These are phyloP conservation scores for Pelosia muscerda DNA, from an alignment of 2,888 invertebrate species.

Conservation along the genomic window DNA sequence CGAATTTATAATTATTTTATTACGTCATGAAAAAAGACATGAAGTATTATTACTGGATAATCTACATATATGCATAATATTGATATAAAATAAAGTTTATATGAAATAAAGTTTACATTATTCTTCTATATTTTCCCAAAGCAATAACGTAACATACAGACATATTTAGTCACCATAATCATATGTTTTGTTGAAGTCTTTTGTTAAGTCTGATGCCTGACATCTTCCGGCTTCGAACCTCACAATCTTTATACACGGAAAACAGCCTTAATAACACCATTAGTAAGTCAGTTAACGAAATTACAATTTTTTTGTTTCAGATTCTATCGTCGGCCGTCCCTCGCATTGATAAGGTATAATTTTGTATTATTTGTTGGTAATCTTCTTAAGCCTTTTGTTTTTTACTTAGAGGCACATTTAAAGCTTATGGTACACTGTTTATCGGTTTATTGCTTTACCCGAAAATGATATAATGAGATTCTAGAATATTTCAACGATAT, in stretches of 20 bases:
- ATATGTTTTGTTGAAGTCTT: neutral
- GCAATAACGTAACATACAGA: neutral
- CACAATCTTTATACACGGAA: slow-evolving; percentile 19
- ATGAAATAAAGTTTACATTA: too few relatives aligned
- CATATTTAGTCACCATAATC: neutral
- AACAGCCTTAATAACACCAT: slow-evolving; percentile 31
- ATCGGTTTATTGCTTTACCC: neutral
- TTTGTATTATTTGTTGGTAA: slow-evolving; percentile 40
- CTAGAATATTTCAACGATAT: neutral
- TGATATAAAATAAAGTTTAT: too few relatives aligned
- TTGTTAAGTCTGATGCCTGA: slow-evolving; percentile 13
- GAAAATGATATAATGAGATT: neutral
- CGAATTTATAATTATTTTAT: neutral
- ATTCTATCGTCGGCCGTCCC: slow-evolving; percentile 26
- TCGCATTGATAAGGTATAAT: slow-evolving; percentile 46
- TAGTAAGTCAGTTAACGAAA: slow-evolving; percentile 36
- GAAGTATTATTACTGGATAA: too few relatives aligned
- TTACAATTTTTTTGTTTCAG: slow-evolving; percentile 46
- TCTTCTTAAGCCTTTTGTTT: slow-evolving; percentile 36
- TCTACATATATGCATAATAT: too few relatives aligned
- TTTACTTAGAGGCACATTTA: slow-evolving; percentile 28
- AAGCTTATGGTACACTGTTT: slow-evolving; percentile 27
- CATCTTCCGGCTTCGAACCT: slow-evolving; percentile 18
- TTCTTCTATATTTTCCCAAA: neutral
- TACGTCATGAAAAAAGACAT: neutral